Evolutionary conservation across 1,140 invertebrate genomes (phyloP), one percentile per base, ranked within the genome.

Genomic region (Bombus waltoni): DNA sequence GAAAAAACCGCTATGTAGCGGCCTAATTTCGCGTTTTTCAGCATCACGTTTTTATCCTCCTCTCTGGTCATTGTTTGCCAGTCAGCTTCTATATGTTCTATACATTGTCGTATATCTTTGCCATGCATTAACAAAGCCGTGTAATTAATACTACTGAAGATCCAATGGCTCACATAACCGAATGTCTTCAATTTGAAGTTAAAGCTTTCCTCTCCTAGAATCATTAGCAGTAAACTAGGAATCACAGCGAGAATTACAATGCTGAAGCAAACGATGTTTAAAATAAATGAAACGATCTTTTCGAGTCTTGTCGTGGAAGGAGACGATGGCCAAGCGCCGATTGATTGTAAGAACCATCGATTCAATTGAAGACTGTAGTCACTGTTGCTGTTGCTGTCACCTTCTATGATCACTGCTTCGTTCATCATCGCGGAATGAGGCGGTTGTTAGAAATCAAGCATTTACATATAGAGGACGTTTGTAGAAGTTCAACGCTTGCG

Each of bases 21-120:
- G 13, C 85, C 85, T 13, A 78, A 38, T 6, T 62, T 77, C 1
- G 87, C 89, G 57, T 66, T 80, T 5, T 47, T 82, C 42, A 90
- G 11, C 88, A 92, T 91, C 9, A 88, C 10, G 22, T 71, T 40
- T 28, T 62, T 77, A 3, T 88, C 72, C 32, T 76, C 40, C 8
- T 59, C 9, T 10, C 59, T 83, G 22, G 77, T 82, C 4, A 87
- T 42, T 0, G 38, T 25, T 2, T 28, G 62, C 89, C 90, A 91
- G 32, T 91, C 89, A 1, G 59, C 59, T n/a, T 89, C 44, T 5
- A 91, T 28, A 2, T 90, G 70, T 28, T 91, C 35, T 38, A 92
- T 62, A 38, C 90, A 91, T 0, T 3, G n/a, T 1, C 59, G 71
- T 42, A 92, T 88, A n/a, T 88, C 76, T 11, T 59, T 72, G 9